A percentile compares a stretch with the other conserved stretches of the same genome.
These are phyloP conservation scores for Sitta europaea DNA, from an alignment of 2,113 vertebrate genomes.

Conservation along the genomic window DNA sequence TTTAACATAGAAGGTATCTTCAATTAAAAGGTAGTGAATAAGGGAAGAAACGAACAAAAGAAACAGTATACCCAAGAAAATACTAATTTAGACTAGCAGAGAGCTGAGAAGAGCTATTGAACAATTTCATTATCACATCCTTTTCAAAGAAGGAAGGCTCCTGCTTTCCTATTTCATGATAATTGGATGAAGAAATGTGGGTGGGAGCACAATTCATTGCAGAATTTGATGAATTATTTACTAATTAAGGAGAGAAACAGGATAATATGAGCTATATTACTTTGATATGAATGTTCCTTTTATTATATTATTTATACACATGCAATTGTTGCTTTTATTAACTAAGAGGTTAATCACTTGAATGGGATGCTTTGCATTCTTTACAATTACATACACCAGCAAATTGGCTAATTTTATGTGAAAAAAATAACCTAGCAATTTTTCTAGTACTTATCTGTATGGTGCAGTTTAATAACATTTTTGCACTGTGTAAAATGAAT, in stretches of 20 bases:
- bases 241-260: conserved; percentile 73
- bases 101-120: conserved; percentile 56
- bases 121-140: conserved; percentile 64
- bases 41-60: conserved; percentile 28
- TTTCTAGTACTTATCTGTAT: conserved; percentile 74
- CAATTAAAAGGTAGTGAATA: background rate
- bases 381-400: conserved; percentile 70
- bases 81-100: conserved; percentile 24
- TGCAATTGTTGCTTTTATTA: conserved; percentile 77
- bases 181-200: conserved; percentile 78
- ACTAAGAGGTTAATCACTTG: conserved; percentile 82
- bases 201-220: conserved; percentile 72
- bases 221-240: conserved; percentile 79
- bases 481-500: conserved; percentile 66
- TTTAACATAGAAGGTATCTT: background rate
- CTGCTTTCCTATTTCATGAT: conserved; percentile 74
- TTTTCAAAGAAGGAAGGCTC: conserved; percentile 54
- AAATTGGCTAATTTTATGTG: conserved; percentile 78
- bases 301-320: conserved; percentile 78
- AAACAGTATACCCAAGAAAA: conserved; percentile 2
- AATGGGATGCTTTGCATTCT: conserved; percentile 72
- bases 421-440: conserved; percentile 69
- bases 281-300: conserved; percentile 70
- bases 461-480: conserved; percentile 73
- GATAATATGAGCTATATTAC: conserved; percentile 60